phyloP scores from a whole-genome alignment of 2,888 invertebrate genomes.

The Strigamia transsilvanica region DNA sequence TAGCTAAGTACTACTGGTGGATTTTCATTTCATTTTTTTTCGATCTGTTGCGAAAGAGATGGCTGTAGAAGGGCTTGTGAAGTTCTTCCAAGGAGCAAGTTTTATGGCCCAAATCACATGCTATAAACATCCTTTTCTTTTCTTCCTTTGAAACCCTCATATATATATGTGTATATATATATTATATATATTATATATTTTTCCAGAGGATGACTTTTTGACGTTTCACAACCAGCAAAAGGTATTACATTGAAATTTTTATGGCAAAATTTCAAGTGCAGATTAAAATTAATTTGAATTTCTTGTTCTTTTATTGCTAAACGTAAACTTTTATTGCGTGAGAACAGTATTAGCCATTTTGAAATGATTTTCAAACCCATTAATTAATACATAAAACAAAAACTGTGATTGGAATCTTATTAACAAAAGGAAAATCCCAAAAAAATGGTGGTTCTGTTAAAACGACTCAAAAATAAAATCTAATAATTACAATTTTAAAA shows the following conservation, averaged over 20 bases:
- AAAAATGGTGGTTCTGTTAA: too few relatives aligned
- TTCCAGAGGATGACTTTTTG: neutral
- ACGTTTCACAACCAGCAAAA: slow-evolving; percentile 12
- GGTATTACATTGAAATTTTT: slow-evolving; percentile 17
- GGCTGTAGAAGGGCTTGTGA: neutral
- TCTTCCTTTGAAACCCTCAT: neutral
- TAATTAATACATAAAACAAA: neutral
- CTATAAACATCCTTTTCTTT: slow-evolving; percentile 33
- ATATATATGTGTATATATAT: neutral
- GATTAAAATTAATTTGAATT: neutral
- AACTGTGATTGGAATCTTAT: neutral
- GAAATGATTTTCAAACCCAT: neutral
- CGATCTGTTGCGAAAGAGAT: slow-evolving; percentile 6
- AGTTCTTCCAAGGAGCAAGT: slow-evolving; percentile 20
- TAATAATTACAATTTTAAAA: too few relatives aligned
- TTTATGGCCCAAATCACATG: slow-evolving; percentile 24
- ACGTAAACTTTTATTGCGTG: neutral
- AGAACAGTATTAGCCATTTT: neutral
- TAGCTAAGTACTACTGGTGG: neutral
- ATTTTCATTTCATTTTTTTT: slow-evolving; percentile 28
- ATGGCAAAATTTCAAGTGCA: neutral
- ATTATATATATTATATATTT: neutral
- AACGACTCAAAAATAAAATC: too few relatives aligned
- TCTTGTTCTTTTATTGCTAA: neutral
- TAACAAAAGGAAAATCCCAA: too few relatives aligned